A percentile compares a stretch with the other conserved stretches of the same genome.
phyloP scores from a whole-genome alignment of 2,113 vertebrate species.

The Machaerirhynchus nigripectus region DNA sequence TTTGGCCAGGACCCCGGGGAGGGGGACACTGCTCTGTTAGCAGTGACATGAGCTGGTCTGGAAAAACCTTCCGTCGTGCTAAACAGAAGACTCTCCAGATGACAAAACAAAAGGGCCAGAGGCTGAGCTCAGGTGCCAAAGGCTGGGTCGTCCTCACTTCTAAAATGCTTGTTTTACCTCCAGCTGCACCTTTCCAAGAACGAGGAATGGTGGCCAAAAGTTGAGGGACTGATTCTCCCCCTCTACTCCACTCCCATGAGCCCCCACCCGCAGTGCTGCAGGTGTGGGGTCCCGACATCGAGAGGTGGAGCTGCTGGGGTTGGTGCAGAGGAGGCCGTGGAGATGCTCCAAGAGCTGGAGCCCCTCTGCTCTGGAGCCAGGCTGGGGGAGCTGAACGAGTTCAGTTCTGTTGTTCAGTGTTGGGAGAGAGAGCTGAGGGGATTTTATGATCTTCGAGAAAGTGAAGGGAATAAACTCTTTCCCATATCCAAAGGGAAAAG shows the following conservation, averaged over 20 bases:
- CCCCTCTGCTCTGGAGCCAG: neutral
- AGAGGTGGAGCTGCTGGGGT: neutral
- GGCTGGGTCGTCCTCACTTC: accelerated
- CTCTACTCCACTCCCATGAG: neutral
- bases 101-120: neutral
- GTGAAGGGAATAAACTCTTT: neutral
- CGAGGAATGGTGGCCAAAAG: neutral
- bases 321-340: accelerated
- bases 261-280: neutral
- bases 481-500: neutral
- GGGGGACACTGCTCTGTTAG: neutral
- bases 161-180: neutral
- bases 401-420: neutral
- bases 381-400: neutral
- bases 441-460: too few species aligned
- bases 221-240: neutral
- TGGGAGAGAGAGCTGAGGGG: neutral
- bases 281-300: neutral
- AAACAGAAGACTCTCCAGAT: neutral
- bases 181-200: neutral
- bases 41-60: neutral
- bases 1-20: neutral
- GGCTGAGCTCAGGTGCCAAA: neutral
- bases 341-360: neutral
- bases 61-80: accelerated